Conservation (phyloP, 2,888 invertebrate genomes). For the Esperia sulphurella region DNA sequence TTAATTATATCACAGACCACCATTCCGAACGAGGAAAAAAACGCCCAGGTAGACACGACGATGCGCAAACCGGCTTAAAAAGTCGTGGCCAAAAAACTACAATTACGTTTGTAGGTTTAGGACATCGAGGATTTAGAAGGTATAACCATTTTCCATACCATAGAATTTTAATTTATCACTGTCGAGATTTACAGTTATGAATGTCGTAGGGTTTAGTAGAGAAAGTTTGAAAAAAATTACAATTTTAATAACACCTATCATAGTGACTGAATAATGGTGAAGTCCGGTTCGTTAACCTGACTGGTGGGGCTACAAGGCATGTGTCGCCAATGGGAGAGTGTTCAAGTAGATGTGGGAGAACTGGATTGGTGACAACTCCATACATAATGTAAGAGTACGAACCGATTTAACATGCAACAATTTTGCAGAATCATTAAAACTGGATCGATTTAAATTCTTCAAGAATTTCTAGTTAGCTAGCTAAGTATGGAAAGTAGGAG, state of each 20-base stretch:
- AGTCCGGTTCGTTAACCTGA: conserved; percentile 58
- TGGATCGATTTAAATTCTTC: conserved; percentile 37
- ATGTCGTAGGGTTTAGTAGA: conserved; percentile 19
- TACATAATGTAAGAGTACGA: conserved; percentile 37
- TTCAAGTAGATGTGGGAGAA: conserved; percentile 63
- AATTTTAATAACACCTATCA: conserved; percentile 24
- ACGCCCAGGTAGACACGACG: too few species aligned
- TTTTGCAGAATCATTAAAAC: conserved; percentile 48
- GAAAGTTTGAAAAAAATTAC: conserved; percentile 34
- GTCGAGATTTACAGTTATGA: conserved; percentile 18
- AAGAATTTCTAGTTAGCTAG: too few species aligned
- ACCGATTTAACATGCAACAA: conserved; percentile 42
- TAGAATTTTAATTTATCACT: neutral
- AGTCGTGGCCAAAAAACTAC: too few species aligned
- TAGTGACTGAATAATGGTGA: conserved; percentile 29
- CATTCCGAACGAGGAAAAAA: too few species aligned
- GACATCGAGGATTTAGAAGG: too few species aligned
- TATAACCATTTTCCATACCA: neutral
- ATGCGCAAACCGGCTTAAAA: too few species aligned
- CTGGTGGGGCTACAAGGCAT: conserved; percentile 33
- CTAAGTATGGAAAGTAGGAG: too few species aligned
- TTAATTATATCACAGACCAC: too few species aligned
- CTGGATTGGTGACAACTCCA: conserved; percentile 57
- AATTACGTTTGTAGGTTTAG: too few species aligned
- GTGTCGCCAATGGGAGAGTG: conserved; percentile 35